These are phyloP conservation scores for Propithecus coquereli DNA, from an alignment of 2,113 vertebrate genomes.

Conservation along the genomic window DNA sequence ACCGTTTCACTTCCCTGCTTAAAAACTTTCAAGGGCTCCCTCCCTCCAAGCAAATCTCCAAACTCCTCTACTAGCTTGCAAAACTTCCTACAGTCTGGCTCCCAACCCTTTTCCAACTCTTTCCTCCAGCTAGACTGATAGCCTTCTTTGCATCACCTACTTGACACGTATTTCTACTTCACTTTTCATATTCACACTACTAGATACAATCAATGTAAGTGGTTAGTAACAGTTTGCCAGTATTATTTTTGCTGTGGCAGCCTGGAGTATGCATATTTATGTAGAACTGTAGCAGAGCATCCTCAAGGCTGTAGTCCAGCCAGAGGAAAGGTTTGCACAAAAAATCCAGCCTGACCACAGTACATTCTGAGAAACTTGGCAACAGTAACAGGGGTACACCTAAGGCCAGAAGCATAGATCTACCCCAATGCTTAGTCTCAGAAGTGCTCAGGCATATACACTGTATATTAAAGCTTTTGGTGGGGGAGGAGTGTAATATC, in stretches of 20 bases:
- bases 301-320: conserved; percentile 24
- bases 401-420: not conserved
- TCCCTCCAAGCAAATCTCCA: not conserved
- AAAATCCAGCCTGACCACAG: not conserved
- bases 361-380: not conserved
- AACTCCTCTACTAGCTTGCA: not conserved
- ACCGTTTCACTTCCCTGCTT: not conserved
- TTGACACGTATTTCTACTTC: not conserved
- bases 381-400: not conserved
- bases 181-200: not conserved
- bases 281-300: not conserved
- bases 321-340: not conserved
- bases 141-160: not conserved
- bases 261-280: not conserved
- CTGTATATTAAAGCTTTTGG: not conserved
- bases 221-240: not conserved
- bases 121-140: not conserved
- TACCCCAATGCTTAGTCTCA: not conserved
- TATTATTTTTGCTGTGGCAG: not conserved
- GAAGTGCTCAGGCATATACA: not conserved
- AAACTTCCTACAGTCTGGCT: not conserved
- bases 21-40: not conserved
- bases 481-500: not conserved
- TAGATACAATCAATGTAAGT: not conserved
- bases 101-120: not conserved